Evolutionary conservation across 2,888 invertebrate species (phyloP).

Genomic region (Campoletis raptor): DNA sequence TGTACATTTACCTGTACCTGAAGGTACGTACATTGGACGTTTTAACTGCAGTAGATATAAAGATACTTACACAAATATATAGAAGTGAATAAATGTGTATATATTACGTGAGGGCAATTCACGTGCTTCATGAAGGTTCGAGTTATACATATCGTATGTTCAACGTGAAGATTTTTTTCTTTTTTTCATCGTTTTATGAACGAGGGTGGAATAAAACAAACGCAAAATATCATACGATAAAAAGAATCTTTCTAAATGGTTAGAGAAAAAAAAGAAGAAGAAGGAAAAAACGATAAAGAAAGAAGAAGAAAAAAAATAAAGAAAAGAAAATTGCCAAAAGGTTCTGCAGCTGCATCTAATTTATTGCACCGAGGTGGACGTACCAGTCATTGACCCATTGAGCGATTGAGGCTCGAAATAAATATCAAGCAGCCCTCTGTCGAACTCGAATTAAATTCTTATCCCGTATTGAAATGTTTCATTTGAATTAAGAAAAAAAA

Average conservation of each 20-base stretch:
- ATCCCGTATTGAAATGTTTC: background rate
- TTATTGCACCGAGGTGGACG: conserved; percentile 44
- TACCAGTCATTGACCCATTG: conserved; percentile 48
- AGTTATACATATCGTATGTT: background rate
- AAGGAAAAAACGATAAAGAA: background rate
- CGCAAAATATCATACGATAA: conserved; percentile 21
- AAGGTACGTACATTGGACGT: conserved; percentile 9
- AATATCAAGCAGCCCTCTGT: conserved; percentile 21
- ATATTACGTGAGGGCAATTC: conserved; percentile 41
- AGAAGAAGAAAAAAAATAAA: background rate
- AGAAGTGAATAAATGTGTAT: conserved; percentile 3
- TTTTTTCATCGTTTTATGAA: background rate
- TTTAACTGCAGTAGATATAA: background rate
- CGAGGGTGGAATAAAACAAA: conserved; percentile 21
- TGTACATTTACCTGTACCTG: background rate
- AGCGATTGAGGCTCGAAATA: conserved; percentile 18
- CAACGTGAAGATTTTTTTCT: background rate
- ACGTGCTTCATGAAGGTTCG: conserved; percentile 30
- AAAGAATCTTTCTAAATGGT: conserved; percentile 33
- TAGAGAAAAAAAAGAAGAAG: background rate
- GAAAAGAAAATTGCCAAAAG: conserved; percentile 28
- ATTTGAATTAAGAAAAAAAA: background rate
- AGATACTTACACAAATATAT: background rate
- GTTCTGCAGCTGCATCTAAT: conserved; percentile 48
- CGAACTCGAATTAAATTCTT: background rate